These are phyloP conservation scores for Fringilla coelebs DNA, from an alignment of 2,797 vertebrate species.

Conservation along the genomic window DNA sequence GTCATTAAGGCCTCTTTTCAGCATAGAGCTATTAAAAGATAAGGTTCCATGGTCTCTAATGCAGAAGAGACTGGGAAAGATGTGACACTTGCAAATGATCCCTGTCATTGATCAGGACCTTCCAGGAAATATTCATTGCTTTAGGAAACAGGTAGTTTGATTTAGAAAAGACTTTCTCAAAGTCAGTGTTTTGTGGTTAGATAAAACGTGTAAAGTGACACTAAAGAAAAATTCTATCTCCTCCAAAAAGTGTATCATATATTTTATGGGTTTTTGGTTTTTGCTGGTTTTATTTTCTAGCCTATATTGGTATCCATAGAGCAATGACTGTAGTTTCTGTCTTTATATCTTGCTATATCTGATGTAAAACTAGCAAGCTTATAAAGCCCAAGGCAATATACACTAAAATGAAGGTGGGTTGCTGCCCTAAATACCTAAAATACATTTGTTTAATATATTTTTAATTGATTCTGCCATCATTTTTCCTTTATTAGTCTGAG, in stretches of 20 bases:
- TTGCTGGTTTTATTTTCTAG: background rate
- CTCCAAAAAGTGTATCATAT: background rate
- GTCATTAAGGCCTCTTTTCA: background rate
- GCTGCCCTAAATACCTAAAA: conserved; percentile 12
- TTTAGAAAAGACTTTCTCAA: background rate
- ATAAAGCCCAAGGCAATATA: background rate
- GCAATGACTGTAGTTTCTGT: background rate
- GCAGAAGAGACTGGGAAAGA: background rate
- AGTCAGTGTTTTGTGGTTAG: background rate
- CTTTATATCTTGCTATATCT: background rate
- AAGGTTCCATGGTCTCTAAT: background rate
- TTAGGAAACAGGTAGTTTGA: background rate
- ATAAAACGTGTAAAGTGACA: background rate
- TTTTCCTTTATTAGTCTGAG: conserved; percentile 65
- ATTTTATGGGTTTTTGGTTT: background rate
- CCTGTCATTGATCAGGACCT: background rate
- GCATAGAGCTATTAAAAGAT: background rate
- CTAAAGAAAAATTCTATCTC: background rate
- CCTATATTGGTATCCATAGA: background rate
- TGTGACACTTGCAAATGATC: background rate
- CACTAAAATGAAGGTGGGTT: conserved; percentile 25
- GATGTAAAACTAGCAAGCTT: background rate
- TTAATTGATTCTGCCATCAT: conserved; percentile 43
- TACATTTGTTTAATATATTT: conserved; percentile 49
- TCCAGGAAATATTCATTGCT: background rate